Evolutionary conservation across 2,113 vertebrate species (phyloP).

Genomic region (Symphodus melops): DNA sequence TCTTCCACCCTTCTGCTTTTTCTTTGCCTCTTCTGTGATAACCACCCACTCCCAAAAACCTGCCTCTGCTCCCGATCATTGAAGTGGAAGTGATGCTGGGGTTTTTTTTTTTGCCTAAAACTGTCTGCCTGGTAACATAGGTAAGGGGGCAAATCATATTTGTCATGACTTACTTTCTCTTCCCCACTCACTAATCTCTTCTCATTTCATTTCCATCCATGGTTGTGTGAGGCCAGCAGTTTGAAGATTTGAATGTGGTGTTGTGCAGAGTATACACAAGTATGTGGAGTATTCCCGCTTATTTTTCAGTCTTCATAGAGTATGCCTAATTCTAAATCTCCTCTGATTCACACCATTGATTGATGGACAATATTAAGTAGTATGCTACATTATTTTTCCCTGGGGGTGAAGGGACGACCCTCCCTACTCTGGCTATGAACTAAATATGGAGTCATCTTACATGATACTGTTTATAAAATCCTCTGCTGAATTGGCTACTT

Average conservation of each 20-base stretch:
- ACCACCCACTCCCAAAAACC: conserved; percentile 62
- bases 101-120: conserved; percentile 49
- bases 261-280: too few species aligned
- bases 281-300: too few species aligned
- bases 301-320: too few species aligned
- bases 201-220: not conserved
- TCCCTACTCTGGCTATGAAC: too few species aligned
- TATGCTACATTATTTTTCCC: too few species aligned
- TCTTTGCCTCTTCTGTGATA: conserved; percentile 38
- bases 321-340: too few species aligned
- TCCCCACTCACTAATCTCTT: not conserved
- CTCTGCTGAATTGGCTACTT: too few species aligned
- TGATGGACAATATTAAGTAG: too few species aligned
- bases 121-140: conserved; percentile 33
- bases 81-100: conserved; percentile 48
- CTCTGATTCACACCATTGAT: too few species aligned
- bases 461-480: too few species aligned
- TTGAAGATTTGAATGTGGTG: not conserved
- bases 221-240: not conserved
- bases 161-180: conserved; percentile 15
- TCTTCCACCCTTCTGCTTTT: conserved; percentile 10
- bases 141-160: conserved; percentile 21
- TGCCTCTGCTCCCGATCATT: conserved; percentile 22
- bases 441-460: too few species aligned
- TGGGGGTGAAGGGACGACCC: too few species aligned